A percentile compares a stretch with the other conserved stretches of the same genome.
These are phyloP conservation scores for Idris sp. DNA, from an alignment of 1,140 invertebrate species.

Conservation along the genomic window DNA sequence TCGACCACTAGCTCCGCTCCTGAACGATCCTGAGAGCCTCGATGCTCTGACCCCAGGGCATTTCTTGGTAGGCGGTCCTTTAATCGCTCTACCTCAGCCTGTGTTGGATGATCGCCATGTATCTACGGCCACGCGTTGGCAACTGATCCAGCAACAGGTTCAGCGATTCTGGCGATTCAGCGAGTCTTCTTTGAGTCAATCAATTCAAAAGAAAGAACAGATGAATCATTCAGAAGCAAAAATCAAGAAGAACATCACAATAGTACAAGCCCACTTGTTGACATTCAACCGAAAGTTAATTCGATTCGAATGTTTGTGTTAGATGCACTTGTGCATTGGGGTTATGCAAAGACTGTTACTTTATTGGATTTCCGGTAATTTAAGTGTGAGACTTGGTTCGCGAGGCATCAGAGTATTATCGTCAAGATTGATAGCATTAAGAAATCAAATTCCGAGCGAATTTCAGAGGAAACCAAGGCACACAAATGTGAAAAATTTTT, in stretches of 20 bases:
- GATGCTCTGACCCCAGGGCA: no score
- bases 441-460: conserved; percentile 7
- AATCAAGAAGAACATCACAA: neutral
- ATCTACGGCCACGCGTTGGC: no score
- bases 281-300: neutral
- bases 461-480: conserved; percentile 2
- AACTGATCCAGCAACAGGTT: no score
- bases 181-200: neutral
- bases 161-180: no score
- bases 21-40: no score
- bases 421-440: neutral
- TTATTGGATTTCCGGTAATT: neutral
- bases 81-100: no score
- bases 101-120: no score
- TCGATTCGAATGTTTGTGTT: neutral
- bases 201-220: neutral
- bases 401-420: neutral
- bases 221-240: neutral
- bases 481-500: neutral
- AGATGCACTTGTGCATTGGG: conserved; percentile 5
- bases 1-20: no score
- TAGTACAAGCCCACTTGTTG: neutral
- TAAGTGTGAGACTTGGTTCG: neutral
- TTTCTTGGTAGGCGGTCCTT: no score
- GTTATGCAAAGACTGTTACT: neutral